These are phyloP conservation scores for Urophycis tenuis DNA, from an alignment of 2,797 vertebrate genomes.

Conservation along the genomic window DNA sequence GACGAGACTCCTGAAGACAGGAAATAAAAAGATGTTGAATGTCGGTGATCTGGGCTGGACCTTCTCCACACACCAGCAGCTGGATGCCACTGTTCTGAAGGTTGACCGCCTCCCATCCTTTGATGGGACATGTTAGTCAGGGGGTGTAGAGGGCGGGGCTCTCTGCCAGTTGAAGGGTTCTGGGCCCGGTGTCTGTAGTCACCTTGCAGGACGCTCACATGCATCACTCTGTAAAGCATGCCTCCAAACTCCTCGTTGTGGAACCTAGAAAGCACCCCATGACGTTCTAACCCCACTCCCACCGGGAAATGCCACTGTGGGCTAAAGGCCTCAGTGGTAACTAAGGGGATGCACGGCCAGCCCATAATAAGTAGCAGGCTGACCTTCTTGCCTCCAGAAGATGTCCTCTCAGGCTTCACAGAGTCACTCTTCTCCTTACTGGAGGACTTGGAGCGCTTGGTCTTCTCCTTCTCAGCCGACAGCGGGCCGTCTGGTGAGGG, in stretches of 20 bases:
- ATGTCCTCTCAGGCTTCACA: slow-evolving; percentile 83
- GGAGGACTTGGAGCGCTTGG: slow-evolving; percentile 87
- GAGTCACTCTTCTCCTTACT: slow-evolving; percentile 90
- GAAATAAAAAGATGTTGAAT: neutral
- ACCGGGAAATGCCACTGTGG: no score
- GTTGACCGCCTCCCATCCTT: neutral
- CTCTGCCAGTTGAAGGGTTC: no score
- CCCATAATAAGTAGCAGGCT: neutral
- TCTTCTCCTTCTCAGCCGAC: slow-evolving; percentile 81
- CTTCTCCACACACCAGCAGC: neutral
- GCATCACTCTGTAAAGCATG: no score
- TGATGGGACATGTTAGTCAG: neutral
- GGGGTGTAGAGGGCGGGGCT: no score
- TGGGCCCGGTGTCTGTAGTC: no score
- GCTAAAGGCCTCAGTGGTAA: no score
- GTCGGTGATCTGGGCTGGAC: neutral
- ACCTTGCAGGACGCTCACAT: no score
- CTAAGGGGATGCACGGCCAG: no score
- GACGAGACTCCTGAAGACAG: slow-evolving; percentile 82
- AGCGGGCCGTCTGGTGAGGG: slow-evolving; percentile 85
- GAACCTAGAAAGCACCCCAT: no score
- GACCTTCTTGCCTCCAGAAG: slow-evolving; percentile 90
- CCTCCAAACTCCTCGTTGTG: no score
- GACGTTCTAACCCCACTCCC: no score
- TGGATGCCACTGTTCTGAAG: no score